phyloP scores from a whole-genome alignment of 1,140 invertebrate genomes.

The Lepidurus packardi region DNA sequence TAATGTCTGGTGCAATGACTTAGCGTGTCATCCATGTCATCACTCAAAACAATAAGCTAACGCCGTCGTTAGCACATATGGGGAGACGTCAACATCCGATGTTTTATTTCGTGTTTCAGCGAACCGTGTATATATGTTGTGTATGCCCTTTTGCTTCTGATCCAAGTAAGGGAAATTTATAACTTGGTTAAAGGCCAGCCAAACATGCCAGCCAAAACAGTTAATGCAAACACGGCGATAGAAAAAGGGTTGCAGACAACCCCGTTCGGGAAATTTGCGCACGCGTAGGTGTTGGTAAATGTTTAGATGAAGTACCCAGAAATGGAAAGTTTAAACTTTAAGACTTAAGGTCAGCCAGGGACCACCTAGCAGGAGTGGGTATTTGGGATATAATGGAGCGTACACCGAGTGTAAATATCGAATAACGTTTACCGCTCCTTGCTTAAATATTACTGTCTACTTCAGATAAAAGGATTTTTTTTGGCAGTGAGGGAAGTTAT shows the following conservation, averaged over 20 bases:
- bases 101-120: neutral
- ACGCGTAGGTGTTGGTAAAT: conserved; percentile 6
- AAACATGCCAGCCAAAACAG: neutral
- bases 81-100: conserved; percentile 2
- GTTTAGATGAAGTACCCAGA: conserved; percentile 18
- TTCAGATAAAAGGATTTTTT: neutral
- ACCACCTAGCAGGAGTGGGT: neutral
- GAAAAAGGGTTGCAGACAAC: neutral
- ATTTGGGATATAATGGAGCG: conserved; percentile 11
- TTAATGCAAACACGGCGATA: neutral
- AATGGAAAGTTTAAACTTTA: neutral
- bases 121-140: neutral
- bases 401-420: neutral
- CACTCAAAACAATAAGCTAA: conserved; percentile 1
- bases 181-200: conserved; percentile 2
- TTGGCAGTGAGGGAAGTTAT: neutral
- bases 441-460: neutral
- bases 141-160: neutral
- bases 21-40: neutral
- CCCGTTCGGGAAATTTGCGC: neutral
- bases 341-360: neutral
- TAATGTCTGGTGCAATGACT: conserved; percentile 14
- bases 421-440: conserved; percentile 14
- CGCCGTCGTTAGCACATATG: neutral
- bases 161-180: neutral